Evolutionary conservation across 23 tunicate genomes (phyloP).

Genomic region (Aplidium turbinatum): DNA sequence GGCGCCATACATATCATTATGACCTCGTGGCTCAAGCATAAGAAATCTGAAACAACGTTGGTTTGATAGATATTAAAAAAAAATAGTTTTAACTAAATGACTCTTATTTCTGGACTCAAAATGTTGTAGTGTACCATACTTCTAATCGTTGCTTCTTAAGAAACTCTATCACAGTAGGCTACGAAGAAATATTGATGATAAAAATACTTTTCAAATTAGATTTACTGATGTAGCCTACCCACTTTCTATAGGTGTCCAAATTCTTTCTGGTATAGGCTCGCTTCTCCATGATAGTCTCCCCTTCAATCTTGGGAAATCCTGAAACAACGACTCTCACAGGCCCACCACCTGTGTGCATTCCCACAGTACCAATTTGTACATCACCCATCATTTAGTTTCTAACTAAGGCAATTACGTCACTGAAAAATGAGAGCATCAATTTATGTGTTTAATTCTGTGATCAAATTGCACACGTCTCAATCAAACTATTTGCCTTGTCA

Average conservation of each 20-base stretch:
- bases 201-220: neutral
- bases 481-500: no score
- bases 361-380: conserved; percentile 32
- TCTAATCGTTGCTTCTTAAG: neutral
- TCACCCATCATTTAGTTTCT: conserved; percentile 21
- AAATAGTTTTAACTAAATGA: no score
- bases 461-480: no score
- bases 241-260: conserved; percentile 52
- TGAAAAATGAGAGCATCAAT: no score
- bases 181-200: neutral
- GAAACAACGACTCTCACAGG: conserved; percentile 49
- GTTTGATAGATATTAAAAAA: neutral
- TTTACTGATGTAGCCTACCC: no score
- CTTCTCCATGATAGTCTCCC: conserved; percentile 51
- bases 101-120: no score
- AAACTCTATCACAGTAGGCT: no score
- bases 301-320: conserved; percentile 43
- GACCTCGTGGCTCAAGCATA: conserved; percentile 70
- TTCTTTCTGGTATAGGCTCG: conserved; percentile 16
- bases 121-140: neutral
- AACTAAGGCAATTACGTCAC: no score
- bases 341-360: conserved; percentile 72
- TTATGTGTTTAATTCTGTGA: no score
- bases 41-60: conserved; percentile 15
- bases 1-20: conserved; percentile 65